Evolutionary conservation across 2,797 vertebrate genomes (phyloP), one percentile per base, ranked within the genome.

Genomic region (Anabas testudineus): DNA sequence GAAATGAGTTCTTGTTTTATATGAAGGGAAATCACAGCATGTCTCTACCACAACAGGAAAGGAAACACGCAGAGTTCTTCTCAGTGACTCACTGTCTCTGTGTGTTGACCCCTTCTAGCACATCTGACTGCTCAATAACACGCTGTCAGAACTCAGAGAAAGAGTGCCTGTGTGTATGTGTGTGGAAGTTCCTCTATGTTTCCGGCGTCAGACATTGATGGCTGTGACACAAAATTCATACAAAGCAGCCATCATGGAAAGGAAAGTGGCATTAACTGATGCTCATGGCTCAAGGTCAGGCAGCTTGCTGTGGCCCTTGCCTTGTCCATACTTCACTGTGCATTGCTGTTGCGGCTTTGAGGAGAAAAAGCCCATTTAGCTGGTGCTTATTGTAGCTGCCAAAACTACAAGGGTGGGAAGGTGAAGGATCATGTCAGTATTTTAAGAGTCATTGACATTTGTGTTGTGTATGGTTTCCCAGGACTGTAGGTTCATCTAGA

Each of bases 211-310:
- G 26, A 48, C 71, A n/a, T 63, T 8, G 0, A 74, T 83, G 80
- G 76, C 70, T 67, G 71, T 4, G 24, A 80, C 83, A 54, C 62
- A 75, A n/a, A 74, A 81, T 77, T 74, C 66, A 87, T 76, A 88
- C 83, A 89, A 87, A 90, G 57, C 69, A 71, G 87, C 78, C 71
- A 76, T 89, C 86, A 79, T n/a, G 64, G 75, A 71, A 71, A 64
- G 36, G 66, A 85, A 85, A 88, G 71, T 12, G 70, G n/a, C 70
- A 28, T 36, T 54, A 63, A 75, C 65, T 26, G 61, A 81, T 67
- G 24, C 68, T 55, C 83, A 74, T 79, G 86, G 79, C 54, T 67
- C 58, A 62, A 73, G 72, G 80, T 86, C 72, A 74, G 64, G 7
- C 70, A 57, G 81, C 63, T 83, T 60, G 32, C 56, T 61, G 73